Conservation (phyloP, 2,113 vertebrate species). For the Sturnira hondurensis region DNA sequence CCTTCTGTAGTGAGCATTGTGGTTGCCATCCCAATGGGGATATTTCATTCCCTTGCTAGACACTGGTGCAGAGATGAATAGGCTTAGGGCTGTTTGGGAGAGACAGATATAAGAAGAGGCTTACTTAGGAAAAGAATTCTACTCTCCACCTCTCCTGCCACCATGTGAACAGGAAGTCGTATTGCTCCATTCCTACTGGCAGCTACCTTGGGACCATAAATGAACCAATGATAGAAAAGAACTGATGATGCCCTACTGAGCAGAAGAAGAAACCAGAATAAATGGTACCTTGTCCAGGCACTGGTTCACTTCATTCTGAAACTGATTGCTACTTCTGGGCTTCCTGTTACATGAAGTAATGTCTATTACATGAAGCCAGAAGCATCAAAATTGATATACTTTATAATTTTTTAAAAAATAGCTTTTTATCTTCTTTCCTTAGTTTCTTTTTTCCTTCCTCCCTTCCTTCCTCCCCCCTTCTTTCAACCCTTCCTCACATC, state of each 20-base stretch:
- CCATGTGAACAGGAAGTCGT: neutral
- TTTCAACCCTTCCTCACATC: too few relatives aligned
- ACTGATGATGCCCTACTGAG: neutral
- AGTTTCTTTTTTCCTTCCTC: neutral
- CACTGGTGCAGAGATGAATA: neutral
- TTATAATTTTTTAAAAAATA: neutral
- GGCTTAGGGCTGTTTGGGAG: too few relatives aligned
- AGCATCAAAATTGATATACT: neutral
- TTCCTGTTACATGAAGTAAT: neutral
- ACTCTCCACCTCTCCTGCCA: neutral
- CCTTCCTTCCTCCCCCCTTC: neutral
- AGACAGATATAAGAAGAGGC: neutral
- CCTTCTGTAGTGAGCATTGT: accelerated
- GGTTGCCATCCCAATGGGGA: neutral
- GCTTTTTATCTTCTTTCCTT: neutral
- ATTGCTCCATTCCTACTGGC: neutral
- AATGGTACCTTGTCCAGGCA: neutral
- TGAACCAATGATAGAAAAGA: neutral
- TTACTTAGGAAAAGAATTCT: neutral
- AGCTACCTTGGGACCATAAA: neutral
- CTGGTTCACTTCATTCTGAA: neutral
- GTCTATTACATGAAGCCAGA: neutral
- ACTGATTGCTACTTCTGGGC: neutral
- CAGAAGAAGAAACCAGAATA: neutral
- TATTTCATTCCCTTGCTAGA: neutral